Evolutionary conservation across 1,140 invertebrate genomes (phyloP).

Genomic region (Gonioctena quinquepunctata): DNA sequence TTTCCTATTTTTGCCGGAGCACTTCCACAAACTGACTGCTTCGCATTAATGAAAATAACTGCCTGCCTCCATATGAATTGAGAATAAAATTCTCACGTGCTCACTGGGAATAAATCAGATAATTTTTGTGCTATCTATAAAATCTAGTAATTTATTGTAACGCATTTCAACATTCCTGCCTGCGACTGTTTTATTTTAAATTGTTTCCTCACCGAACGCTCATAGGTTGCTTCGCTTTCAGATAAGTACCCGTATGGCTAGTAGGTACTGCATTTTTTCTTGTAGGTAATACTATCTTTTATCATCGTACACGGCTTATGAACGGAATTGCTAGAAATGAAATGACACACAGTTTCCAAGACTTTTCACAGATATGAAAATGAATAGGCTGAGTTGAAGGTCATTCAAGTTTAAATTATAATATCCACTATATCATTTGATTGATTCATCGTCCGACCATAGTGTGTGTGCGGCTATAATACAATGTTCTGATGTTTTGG

Average conservation of each 20-base stretch:
- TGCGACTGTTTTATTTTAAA: constrained; percentile 25
- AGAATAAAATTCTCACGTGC: constrained; percentile 37
- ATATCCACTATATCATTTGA: too few species aligned
- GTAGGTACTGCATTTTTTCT: too few species aligned
- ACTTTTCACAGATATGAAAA: too few species aligned
- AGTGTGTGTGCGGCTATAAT: too few species aligned
- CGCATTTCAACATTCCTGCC: constrained; percentile 34
- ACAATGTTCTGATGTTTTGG: too few species aligned
- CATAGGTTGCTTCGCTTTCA: background rate
- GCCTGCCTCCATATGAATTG: constrained; percentile 18
- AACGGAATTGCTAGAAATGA: too few species aligned
- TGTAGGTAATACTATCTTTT: background rate
- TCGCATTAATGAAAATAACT: constrained; percentile 24
- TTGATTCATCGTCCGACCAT: too few species aligned
- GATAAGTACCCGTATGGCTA: constrained; percentile 3
- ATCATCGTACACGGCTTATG: background rate
- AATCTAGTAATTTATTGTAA: constrained; percentile 36
- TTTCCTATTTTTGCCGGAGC: too few species aligned
- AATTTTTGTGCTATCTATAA: constrained; percentile 37
- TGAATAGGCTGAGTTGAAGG: too few species aligned
- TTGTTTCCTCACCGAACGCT: constrained; percentile 14
- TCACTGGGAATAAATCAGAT: constrained; percentile 32
- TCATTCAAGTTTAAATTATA: too few species aligned
- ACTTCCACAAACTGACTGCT: background rate
- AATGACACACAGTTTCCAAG: too few species aligned